These are phyloP conservation scores for Chlamydotis undulata DNA, from an alignment of 2,113 vertebrate species.

Conservation along the genomic window DNA sequence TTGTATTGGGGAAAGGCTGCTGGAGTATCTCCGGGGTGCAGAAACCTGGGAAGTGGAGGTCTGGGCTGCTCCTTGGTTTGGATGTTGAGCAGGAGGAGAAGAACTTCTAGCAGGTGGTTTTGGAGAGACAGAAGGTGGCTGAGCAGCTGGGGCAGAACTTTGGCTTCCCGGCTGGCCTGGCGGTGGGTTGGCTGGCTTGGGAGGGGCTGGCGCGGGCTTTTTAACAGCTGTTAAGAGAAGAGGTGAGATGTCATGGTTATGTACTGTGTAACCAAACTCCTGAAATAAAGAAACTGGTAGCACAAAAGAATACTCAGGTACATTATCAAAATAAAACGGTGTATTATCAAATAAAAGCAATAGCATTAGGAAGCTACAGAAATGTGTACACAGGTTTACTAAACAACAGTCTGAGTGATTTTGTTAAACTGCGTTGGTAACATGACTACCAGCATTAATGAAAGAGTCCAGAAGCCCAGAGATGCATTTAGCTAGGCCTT, in stretches of 20 bases:
- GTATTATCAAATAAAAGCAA: not conserved
- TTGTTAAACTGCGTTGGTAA: not conserved
- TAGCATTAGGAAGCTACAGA: not conserved
- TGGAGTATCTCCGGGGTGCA: conserved; percentile 83
- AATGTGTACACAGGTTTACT: not conserved
- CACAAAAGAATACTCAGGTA: not conserved
- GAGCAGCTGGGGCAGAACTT: conserved; percentile 64
- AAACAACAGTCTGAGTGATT: not conserved
- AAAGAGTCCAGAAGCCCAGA: not conserved
- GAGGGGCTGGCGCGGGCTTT: conserved; percentile 94
- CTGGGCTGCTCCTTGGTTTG: conserved; percentile 62
- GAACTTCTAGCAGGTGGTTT: conserved; percentile 78
- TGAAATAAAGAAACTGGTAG: not conserved
- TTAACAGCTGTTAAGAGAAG: conserved; percentile 82
- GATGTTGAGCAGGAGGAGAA: conserved; percentile 72
- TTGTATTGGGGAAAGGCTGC: conserved; percentile 86
- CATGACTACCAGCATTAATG: not conserved
- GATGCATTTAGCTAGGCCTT: not conserved
- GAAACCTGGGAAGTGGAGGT: conserved; percentile 66
- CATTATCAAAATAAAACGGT: not conserved
- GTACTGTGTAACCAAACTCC: not conserved
- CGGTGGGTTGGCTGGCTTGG: conserved; percentile 89
- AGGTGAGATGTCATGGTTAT: not conserved
- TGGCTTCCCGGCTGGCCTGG: conserved; percentile 82
- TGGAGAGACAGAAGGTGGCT: conserved; percentile 78